Conservation (phyloP, 1,140 invertebrate species). For the Diorhabda carinulata region DNA sequence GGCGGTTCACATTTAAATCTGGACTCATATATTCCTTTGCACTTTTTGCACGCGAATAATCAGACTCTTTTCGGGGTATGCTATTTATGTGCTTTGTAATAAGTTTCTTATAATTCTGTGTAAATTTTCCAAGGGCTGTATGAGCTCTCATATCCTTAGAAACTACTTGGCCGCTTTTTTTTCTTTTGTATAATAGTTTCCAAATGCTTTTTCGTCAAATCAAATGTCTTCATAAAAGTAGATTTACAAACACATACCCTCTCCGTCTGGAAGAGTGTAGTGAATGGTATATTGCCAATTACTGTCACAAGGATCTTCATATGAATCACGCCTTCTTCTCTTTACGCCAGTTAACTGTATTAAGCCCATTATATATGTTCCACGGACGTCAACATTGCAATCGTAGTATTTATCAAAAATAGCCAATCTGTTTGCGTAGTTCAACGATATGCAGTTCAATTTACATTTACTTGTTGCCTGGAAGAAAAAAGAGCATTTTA, state of each 20-base stretch:
- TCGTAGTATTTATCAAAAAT: conserved; percentile 22
- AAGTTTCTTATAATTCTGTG: neutral
- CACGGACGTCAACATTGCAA: conserved; percentile 8
- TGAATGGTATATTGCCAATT: conserved; percentile 16
- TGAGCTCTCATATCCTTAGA: conserved; percentile 10
- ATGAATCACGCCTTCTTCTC: conserved; percentile 23
- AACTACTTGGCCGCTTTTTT: conserved; percentile 9
- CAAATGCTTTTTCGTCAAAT: conserved; percentile 11
- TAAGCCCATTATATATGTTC: conserved; percentile 21
- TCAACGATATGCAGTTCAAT: conserved; percentile 12
- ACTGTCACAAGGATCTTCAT: conserved; percentile 17
- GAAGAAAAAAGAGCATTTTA: neutral
- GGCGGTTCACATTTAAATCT: conserved; percentile 20
- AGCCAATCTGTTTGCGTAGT: conserved; percentile 16
- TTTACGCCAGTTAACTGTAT: conserved; percentile 13
- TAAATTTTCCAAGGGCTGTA: conserved; percentile 8
- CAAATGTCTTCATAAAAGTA: conserved; percentile 19
- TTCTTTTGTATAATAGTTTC: conserved; percentile 13
- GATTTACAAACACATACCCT: conserved; percentile 16
- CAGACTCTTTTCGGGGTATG: conserved; percentile 11
- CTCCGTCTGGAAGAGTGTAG: conserved; percentile 16
- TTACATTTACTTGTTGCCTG: conserved; percentile 24
- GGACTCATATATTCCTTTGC: conserved; percentile 24
- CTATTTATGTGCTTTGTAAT: conserved; percentile 10
- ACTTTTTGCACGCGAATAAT: conserved; percentile 18